Conservation (phyloP, 2,113 vertebrate species). For the Thryonomys swinderianus region DNA sequence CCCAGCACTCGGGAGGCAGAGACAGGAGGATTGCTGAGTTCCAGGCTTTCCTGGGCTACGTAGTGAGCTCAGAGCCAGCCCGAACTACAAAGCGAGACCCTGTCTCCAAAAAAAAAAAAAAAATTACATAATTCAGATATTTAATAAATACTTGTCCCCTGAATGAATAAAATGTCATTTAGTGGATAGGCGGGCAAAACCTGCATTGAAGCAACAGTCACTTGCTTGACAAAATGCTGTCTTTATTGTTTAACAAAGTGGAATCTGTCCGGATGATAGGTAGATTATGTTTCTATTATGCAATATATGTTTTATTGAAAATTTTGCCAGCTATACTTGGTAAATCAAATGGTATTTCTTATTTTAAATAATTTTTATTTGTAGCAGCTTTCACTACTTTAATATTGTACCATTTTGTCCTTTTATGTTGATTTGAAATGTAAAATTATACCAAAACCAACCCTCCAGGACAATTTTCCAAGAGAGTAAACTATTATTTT, state of each 20-base stretch:
- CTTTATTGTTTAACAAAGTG: not conserved
- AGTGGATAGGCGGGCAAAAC: not conserved
- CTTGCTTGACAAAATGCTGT: not conserved
- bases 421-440: not conserved
- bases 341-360: not conserved
- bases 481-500: slow-evolving; percentile 7
- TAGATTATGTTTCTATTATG: not conserved
- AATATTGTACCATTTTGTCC: not conserved
- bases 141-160: not conserved
- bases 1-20: too few relatives aligned
- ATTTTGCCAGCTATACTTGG: not conserved
- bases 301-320: not conserved
- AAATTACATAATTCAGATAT: not conserved
- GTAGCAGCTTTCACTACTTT: not conserved
- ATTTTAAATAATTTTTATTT: slow-evolving; percentile 32
- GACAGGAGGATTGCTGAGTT: too few relatives aligned
- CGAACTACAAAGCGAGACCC: too few relatives aligned
- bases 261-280: not conserved
- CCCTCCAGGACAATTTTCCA: not conserved
- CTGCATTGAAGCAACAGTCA: not conserved
- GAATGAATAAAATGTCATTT: not conserved
- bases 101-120: too few relatives aligned
- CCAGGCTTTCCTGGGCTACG: too few relatives aligned
- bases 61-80: too few relatives aligned
- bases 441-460: not conserved